Evolutionary conservation across 2,888 invertebrate genomes (phyloP), one percentile per base, ranked within the genome.

Genomic region (Idaea dimidiata): DNA sequence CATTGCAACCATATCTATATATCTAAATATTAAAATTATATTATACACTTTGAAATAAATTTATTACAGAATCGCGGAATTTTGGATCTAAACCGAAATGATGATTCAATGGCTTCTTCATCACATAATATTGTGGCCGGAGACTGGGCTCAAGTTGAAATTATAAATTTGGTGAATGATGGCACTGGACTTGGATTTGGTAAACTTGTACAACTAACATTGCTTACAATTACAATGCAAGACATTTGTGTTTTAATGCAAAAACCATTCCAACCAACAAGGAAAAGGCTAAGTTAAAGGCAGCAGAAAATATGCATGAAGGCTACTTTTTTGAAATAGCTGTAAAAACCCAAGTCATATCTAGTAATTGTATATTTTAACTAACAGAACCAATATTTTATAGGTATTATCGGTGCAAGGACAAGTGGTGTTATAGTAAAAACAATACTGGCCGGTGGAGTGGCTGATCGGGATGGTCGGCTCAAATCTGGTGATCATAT

Each of bases 341-440:
- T n/a, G n/a, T n/a, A n/a, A n/a, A n/a, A n/a, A n/a, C n/a, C n/a
- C n/a, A n/a, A n/a, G n/a, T n/a, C n/a, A n/a, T n/a, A n/a, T n/a
- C n/a, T n/a, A 10, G 32, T 32, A 32, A 32, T 32, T 32, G 32
- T 32, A 8, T 32, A 32, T 32, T 10, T n/a, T n/a, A n/a, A n/a
- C n/a, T n/a, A n/a, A n/a, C n/a, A n/a, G n/a, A n/a, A n/a, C n/a
- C n/a, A n/a, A 10, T 1, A 62, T 63, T 31, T 68, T 73, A 33
- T 64, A 93, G 93, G 98, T 66, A 99, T 99, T 79, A 99, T 99
- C 80, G 99, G 99, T 24, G 97, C 97, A 59, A 95, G 99, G 75
- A 98, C 98, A 72, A 99, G 99, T 72, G 99, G 99, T 6, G 99
- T 99, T n/a, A 99, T 99, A 69, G 99, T 99, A 16, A 99, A 99